Base-by-base conservation (phyloP, 1,140 invertebrate genomes). In the Musca domestica region DNA sequence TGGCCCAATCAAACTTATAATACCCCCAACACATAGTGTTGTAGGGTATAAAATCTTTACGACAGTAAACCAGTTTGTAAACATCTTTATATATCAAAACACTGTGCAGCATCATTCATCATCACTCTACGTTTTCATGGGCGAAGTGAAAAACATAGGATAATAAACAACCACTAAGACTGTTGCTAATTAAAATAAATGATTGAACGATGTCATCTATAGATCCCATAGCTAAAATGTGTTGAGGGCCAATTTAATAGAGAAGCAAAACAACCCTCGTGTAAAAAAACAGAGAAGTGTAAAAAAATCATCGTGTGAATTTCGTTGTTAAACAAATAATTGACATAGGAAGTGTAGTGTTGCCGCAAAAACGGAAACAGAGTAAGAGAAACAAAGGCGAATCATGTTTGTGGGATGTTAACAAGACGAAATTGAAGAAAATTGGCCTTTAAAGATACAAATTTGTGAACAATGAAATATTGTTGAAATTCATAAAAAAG, bases 151-250 rank as follows among this genome's bases (percentile, higher is more conserved):
- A 1, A 17, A 30, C 15, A 61, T 10, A 27, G 1, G 1, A 9
- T 34, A 17, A 61, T 27, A 34, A 41, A 14, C n/a, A 41, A 61
- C 56, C 56, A 61, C 41, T 61, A 61, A 61, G 27, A 61, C 27
- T 61, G 56, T 61, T 61, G 56, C 56, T 61, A 61, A 61, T 61
- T 61, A 61, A 61, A 61, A 61, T 61, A 61, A 61, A 61, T 61
- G 56, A 61, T 61, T 27, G 56, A 61, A 61, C 56, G 56, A 34
- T 61, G 56, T 15, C 56, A 34, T 4, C 27, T 41, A 41, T 5
- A 41, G 27, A 54, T 3, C 56, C 25, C 30, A n/a, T 61, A 9
- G 17, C n/a, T 6, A 61, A 61, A 56, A 56, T 41, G 34, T 41
- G 12, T 41, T 41, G 34, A 12, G 5, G 10, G 10, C 10, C 34